Conservation (phyloP, 2,113 vertebrate genomes). For the Atractosteus spatula region DNA sequence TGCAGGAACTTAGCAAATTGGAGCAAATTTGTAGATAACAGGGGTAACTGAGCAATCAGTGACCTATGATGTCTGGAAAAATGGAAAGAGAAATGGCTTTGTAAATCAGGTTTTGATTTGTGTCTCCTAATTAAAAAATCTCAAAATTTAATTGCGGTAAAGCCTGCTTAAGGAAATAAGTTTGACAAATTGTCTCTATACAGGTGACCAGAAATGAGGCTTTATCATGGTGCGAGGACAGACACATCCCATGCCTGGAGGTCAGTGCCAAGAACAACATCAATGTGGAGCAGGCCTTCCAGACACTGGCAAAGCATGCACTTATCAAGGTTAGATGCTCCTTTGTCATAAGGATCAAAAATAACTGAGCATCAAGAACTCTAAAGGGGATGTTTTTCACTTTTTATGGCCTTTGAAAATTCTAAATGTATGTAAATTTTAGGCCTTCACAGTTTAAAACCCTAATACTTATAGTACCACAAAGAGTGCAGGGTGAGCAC, state of each 20-base stretch:
- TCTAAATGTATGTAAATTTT: background rate
- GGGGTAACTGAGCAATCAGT: too few species aligned
- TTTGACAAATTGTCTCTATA: background rate
- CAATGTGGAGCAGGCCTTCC: slow-evolving; percentile 70
- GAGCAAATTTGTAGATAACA: too few species aligned
- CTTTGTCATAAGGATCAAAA: background rate
- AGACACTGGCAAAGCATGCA: slow-evolving; percentile 62
- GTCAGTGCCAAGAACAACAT: slow-evolving; percentile 74
- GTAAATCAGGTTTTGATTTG: background rate
- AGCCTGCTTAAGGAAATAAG: too few species aligned
- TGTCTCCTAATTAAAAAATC: too few species aligned
- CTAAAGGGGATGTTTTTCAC: too few species aligned
- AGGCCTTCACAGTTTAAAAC: too few species aligned
- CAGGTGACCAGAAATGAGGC: slow-evolving; percentile 54
- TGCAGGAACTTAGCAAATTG: too few species aligned
- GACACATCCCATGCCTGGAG: slow-evolving; percentile 70
- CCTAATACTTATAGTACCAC: too few species aligned
- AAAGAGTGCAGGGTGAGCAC: too few species aligned
- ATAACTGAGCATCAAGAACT: too few species aligned
- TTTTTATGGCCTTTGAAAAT: background rate
- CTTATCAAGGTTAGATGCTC: slow-evolving; percentile 57
- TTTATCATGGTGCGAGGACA: slow-evolving; percentile 68
- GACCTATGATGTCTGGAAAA: too few species aligned
- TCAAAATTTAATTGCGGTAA: too few species aligned
- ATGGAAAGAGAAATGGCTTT: background rate